These are phyloP conservation scores for Microvelia longipes DNA, from an alignment of 1,140 invertebrate genomes.

Conservation along the genomic window DNA sequence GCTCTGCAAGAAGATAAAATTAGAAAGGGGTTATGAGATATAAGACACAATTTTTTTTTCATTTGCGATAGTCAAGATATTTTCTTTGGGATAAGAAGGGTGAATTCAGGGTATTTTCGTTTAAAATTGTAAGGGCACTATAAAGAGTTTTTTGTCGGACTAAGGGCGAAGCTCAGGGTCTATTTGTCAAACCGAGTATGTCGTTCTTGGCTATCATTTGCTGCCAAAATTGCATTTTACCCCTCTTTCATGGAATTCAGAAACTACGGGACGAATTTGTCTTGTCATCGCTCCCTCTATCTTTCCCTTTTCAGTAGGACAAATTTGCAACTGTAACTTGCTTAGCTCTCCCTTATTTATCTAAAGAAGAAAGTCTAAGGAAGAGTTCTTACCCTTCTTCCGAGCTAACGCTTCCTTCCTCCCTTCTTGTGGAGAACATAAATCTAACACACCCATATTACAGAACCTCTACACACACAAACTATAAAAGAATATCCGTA, in stretches of 20 bases:
- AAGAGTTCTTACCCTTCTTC: neutral
- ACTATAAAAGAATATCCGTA: neutral
- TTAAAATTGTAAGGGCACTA: neutral
- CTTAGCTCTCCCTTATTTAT: too few relatives aligned
- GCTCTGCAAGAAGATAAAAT: neutral
- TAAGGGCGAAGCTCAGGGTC: neutral
- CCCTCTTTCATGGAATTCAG: neutral
- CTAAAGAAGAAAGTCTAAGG: neutral
- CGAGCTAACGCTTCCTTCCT: too few relatives aligned
- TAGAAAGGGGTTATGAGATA: neutral
- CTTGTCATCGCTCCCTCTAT: neutral
- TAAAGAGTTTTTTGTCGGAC: neutral
- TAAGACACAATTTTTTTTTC: neutral
- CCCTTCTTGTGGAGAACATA: neutral
- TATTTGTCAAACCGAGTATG: neutral
- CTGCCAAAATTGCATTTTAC: neutral
- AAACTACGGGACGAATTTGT: neutral
- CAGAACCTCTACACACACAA: neutral
- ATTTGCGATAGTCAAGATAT: neutral
- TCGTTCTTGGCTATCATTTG: neutral
- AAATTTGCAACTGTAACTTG: neutral
- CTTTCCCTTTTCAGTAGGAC: neutral
- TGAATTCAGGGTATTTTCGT: neutral
- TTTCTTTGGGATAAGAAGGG: neutral
- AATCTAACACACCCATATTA: neutral